Conservation (phyloP, 2,797 vertebrate species). For the Oreochromis grahami region DNA sequence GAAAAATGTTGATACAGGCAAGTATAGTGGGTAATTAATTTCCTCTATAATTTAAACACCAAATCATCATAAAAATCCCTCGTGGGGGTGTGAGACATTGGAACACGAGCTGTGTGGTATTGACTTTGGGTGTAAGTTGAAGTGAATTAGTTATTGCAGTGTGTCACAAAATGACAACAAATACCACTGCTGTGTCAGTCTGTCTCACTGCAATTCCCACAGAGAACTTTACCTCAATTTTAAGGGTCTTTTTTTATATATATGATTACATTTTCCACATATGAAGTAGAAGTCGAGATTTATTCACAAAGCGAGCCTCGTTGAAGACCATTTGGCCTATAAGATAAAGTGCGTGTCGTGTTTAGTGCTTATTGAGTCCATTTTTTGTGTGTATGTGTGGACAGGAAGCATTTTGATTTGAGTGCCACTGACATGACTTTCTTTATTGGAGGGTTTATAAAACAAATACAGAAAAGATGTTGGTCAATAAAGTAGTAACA, state of each 20-base stretch:
- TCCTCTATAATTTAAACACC: constrained; percentile 47
- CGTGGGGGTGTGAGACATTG: constrained; percentile 24
- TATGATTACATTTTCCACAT: not conserved
- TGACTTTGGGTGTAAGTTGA: constrained; percentile 71
- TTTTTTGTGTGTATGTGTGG: not conserved
- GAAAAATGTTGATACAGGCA: constrained; percentile 63
- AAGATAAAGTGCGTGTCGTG: not conserved
- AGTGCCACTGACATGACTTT: not conserved
- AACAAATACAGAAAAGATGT: not conserved
- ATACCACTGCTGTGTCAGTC: constrained; percentile 27
- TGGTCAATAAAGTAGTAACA: not conserved
- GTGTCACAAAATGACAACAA: constrained; percentile 63
- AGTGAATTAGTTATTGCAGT: constrained; percentile 61
- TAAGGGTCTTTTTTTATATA: constrained; percentile 17
- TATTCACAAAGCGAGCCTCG: not conserved
- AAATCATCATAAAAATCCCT: constrained; percentile 38
- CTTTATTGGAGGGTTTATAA: not conserved
- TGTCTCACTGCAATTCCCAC: constrained; percentile 29
- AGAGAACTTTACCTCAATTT: constrained; percentile 42
- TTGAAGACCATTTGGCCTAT: not conserved
- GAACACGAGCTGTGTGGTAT: constrained; percentile 59
- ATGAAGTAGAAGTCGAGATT: not conserved
- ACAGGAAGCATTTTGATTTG: not conserved
- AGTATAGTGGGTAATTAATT: constrained; percentile 53
- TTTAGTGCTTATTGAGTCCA: not conserved